Evolutionary conservation across 2,888 invertebrate species (phyloP).

Genomic region (Aromia moschata): DNA sequence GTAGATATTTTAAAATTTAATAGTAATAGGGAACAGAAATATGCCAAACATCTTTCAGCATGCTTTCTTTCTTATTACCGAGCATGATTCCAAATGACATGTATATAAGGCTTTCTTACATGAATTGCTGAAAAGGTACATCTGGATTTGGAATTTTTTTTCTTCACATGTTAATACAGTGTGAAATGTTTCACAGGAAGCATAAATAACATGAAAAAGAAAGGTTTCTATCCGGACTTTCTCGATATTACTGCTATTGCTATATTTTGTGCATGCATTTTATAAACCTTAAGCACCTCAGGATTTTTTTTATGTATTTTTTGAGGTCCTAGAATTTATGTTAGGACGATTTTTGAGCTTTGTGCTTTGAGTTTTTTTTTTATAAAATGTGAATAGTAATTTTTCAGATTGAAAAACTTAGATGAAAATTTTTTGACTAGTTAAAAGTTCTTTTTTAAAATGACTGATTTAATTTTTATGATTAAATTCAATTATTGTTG

Average conservation of each 20-base stretch:
- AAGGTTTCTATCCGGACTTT: slow-evolving; percentile 27
- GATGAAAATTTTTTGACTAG: neutral
- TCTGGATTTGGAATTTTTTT: slow-evolving; percentile 35
- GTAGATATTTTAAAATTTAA: neutral
- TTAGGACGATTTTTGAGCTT: slow-evolving; percentile 9
- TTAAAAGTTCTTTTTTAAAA: slow-evolving; percentile 8
- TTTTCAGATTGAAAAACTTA: neutral
- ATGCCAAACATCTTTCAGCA: slow-evolving; percentile 29
- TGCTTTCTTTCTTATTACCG: slow-evolving; percentile 27
- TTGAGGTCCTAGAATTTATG: slow-evolving; percentile 4
- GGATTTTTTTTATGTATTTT: neutral
- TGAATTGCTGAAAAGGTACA: too few relatives aligned
- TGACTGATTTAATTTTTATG: slow-evolving; percentile 3
- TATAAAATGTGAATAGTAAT: slow-evolving; percentile 9
- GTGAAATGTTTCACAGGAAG: slow-evolving; percentile 1
- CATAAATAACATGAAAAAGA: neutral
- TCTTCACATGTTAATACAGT: neutral
- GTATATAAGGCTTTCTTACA: slow-evolving; percentile 44
- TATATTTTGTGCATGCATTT: slow-evolving; percentile 26
- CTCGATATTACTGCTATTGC: slow-evolving; percentile 39
- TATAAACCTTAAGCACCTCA: neutral
- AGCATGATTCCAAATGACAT: slow-evolving; percentile 38
- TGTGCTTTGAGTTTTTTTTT: slow-evolving; percentile 5
- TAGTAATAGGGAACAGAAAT: slow-evolving; percentile 28
- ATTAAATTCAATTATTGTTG: slow-evolving; percentile 15